Evolutionary conservation across 2,888 invertebrate species (phyloP).

Genomic region (Chalcis sispes): DNA sequence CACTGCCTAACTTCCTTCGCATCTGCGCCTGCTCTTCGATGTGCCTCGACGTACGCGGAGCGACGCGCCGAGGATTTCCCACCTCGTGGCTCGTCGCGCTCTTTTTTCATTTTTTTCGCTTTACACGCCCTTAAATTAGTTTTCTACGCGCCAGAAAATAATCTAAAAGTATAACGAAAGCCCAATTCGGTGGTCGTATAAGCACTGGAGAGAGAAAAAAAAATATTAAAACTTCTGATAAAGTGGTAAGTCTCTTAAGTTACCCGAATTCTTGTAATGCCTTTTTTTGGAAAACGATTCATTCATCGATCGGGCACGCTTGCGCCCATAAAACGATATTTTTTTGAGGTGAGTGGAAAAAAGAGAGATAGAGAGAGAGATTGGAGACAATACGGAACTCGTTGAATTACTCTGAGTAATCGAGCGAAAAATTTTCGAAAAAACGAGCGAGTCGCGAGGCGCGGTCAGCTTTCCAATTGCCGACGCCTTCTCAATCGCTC

Average conservation of each 20-base stretch:
- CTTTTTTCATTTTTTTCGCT: not conserved
- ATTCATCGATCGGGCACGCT: no score
- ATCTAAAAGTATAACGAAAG: not conserved
- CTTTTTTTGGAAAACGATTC: not conserved
- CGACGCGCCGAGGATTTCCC: conserved; percentile 26
- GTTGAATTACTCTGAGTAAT: not conserved
- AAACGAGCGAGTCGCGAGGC: no score
- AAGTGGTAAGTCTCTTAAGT: conserved; percentile 24
- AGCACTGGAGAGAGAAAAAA: not conserved
- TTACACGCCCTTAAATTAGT: conserved; percentile 9
- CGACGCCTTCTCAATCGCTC: not conserved
- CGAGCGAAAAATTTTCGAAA: not conserved
- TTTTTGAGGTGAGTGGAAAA: not conserved
- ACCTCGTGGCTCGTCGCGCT: not conserved
- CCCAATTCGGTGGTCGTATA: not conserved
- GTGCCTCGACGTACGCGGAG: not conserved
- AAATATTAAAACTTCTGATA: conserved; percentile 29
- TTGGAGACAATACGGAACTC: not conserved
- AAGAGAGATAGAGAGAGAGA: not conserved
- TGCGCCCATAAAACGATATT: not conserved
- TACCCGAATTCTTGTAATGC: not conserved
- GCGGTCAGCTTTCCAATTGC: not conserved
- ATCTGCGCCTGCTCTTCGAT: conserved; percentile 60
- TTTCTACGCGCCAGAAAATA: conserved; percentile 5
- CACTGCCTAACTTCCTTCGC: conserved; percentile 63